Evolutionary conservation across 2,797 vertebrate genomes (phyloP), one percentile per base, ranked within the genome.

Genomic region (Nyctalus aviator): DNA sequence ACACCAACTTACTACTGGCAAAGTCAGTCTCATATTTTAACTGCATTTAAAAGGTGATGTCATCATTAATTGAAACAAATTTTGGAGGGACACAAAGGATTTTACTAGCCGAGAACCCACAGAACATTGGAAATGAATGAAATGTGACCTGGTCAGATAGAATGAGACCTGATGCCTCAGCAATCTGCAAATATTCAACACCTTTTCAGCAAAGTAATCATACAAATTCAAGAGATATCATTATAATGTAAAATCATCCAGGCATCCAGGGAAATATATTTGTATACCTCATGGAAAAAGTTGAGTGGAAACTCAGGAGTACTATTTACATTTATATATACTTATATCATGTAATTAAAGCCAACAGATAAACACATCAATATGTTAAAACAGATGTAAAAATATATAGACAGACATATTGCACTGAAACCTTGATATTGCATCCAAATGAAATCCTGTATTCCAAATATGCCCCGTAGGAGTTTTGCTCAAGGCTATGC

Each of bases 401-500:
- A 98, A 98, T 97, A 95, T 95, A 97, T 95, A 97, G 97, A 97
- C 95, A 97, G 98, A 96, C 97, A 98, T 98, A 98, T 98, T 98
- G 97, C 97, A 96, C 8, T 1, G 96, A 97, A 98, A 97, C 97
- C 94, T 96, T 97, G 97, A 97, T 98, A 98, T 98, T 97, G 97
- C 96, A 98, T 98, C 97, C 97, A 98, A 98, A 98, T 98, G 98
- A 98, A 98, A 98, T 97, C 92, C 96, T 96, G 96, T 95, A 96
- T 98, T 98, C 98, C 98, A 98, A 97, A 98, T 98, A 98, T 97
- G 96, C 98, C 98, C 98, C 75, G 27, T 97, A 98, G 98, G 98
- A 98, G 95, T 98, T 98, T 98, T 98, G 99, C 98, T 98, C 98
- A 98, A 98, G 98, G 99, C 98, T 98, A 98, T 98, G 98, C 98